Conservation (phyloP, 2,888 invertebrate species). For the Drosophila histrio region DNA sequence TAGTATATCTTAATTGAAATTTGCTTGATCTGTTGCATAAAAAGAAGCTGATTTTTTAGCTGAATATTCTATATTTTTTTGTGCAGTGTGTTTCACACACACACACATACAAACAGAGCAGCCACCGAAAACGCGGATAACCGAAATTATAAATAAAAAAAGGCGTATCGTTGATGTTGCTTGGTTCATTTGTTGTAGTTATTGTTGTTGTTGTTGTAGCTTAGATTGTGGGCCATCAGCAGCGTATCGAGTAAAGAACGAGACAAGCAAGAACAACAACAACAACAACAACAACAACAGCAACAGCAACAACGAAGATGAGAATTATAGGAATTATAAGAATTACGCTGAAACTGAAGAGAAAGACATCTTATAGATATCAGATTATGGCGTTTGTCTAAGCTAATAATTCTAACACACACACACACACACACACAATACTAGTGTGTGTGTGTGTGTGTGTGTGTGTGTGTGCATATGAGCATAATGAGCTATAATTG, state of each 20-base stretch:
- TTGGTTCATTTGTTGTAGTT: constrained; percentile 22
- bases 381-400: constrained; percentile 68
- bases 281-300: constrained; percentile 17
- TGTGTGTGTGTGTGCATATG: constrained; percentile 63
- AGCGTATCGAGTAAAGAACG: constrained; percentile 11
- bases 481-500: constrained; percentile 81
- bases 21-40: neutral
- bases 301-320: constrained; percentile 17
- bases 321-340: constrained; percentile 71
- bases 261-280: constrained; percentile 1
- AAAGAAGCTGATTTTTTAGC: neutral
- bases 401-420: constrained; percentile 68
- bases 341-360: constrained; percentile 69
- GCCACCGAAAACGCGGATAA: constrained; percentile 30
- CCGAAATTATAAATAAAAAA: constrained; percentile 61
- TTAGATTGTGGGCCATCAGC: constrained; percentile 56
- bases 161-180: constrained; percentile 52
- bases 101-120: neutral
- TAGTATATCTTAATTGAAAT: too few species aligned
- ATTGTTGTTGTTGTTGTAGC: constrained; percentile 18
- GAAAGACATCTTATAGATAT: constrained; percentile 70
- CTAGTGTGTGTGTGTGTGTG: constrained; percentile 1
- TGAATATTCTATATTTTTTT: constrained; percentile 12
- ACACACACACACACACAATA: neutral
- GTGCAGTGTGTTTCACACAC: constrained; percentile 33